phyloP scores from a whole-genome alignment of 2,113 vertebrate genomes.

The Festucalex cinctus region DNA sequence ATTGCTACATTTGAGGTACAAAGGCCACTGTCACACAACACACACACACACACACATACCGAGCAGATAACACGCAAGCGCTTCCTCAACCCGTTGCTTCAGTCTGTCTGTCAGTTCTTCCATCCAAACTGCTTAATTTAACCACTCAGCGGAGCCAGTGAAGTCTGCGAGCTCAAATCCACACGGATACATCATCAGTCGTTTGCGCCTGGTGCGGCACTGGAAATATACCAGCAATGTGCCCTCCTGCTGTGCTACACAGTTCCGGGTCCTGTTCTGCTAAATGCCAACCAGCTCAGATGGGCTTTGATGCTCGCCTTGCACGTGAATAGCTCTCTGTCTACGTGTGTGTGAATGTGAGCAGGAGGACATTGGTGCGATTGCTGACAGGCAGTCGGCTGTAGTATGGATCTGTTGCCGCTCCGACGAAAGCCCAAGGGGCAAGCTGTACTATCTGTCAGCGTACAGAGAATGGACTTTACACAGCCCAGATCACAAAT shows the following conservation, averaged over 20 bases:
- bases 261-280: constrained; percentile 58
- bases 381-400: constrained; percentile 57
- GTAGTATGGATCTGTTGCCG: constrained; percentile 63
- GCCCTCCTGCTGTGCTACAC: constrained; percentile 40
- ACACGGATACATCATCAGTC: constrained; percentile 32
- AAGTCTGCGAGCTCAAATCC: constrained; percentile 35
- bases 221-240: constrained; percentile 48
- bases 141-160: constrained; percentile 14
- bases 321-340: constrained; percentile 21
- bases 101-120: constrained; percentile 23
- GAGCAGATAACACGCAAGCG: constrained; percentile 13
- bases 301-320: constrained; percentile 51
- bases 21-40: not conserved
- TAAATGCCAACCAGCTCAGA: constrained; percentile 40
- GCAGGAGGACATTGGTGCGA: constrained; percentile 19
- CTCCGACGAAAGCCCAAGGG: constrained; percentile 54
- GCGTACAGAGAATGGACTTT: constrained; percentile 54
- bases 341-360: not conserved
- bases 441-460: constrained; percentile 62
- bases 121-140: constrained; percentile 37
- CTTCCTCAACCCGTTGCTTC: constrained; percentile 57
- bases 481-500: constrained; percentile 53
- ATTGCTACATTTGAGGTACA: not conserved
- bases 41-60: constrained; percentile 15
- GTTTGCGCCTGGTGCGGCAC: constrained; percentile 16